Evolutionary conservation across 2,113 vertebrate species (phyloP).

Genomic region (Chamaea fasciata): DNA sequence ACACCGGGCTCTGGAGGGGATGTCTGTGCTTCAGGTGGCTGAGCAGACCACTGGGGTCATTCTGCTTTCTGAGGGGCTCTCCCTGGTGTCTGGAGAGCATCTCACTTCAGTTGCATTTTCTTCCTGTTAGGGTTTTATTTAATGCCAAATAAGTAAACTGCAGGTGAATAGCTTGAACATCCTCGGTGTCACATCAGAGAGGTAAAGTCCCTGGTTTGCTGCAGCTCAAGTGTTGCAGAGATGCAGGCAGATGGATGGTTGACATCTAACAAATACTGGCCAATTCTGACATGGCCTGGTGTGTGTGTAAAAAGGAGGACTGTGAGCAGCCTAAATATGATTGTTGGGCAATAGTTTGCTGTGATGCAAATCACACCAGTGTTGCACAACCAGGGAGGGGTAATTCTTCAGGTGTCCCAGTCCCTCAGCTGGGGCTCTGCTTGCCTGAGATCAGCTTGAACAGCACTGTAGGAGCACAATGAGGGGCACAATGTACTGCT

Average conservation of each 20-base stretch:
- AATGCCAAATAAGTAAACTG: neutral
- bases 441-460: neutral
- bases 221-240: neutral
- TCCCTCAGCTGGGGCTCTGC: neutral
- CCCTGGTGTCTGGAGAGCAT: neutral
- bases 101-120: neutral
- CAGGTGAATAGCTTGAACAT: neutral
- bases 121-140: neutral
- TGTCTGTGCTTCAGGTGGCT: neutral
- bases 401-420: neutral
- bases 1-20: neutral
- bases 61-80: neutral
- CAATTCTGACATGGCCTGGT: neutral
- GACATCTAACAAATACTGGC: neutral
- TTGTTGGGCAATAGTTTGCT: slow-evolving; percentile 29
- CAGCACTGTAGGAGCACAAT: neutral
- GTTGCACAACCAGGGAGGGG: slow-evolving; percentile 17
- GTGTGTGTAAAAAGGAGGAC: neutral
- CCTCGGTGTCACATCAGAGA: neutral
- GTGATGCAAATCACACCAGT: neutral
- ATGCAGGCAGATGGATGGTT: neutral
- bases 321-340: neutral
- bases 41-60: neutral
- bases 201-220: neutral
- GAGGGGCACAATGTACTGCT: fast-evolving